Conservation (phyloP, 2,113 vertebrate species). For the Taurulus bubalis region DNA sequence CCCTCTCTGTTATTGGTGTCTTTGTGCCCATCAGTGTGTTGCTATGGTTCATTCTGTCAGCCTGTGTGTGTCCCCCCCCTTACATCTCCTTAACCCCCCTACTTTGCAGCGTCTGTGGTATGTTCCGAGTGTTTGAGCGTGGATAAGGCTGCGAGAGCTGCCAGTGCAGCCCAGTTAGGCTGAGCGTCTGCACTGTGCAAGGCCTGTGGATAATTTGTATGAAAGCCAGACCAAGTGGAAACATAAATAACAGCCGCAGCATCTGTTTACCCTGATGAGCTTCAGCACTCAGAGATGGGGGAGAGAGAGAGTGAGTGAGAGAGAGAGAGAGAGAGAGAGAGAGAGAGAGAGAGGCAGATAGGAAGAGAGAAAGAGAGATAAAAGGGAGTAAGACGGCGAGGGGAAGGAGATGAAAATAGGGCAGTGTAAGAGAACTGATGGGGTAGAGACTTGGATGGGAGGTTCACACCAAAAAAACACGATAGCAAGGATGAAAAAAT, state of each 20-base stretch:
- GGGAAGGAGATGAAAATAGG: conserved; percentile 66
- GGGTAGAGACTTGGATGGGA: conserved; percentile 56
- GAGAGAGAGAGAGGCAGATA: conserved; percentile 23
- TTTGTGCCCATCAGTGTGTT: conserved; percentile 68
- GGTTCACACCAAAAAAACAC: conserved; percentile 53
- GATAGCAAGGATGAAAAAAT: conserved; percentile 58
- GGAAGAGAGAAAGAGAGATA: conserved; percentile 20
- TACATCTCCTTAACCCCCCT: neutral
- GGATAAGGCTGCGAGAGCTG: conserved; percentile 71
- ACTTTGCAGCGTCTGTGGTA: conserved; percentile 54
- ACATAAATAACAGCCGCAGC: conserved; percentile 85
- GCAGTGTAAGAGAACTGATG: conserved; percentile 56
- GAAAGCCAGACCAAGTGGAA: conserved; percentile 85
- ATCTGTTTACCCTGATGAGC: conserved; percentile 85
- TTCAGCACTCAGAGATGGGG: conserved; percentile 70
- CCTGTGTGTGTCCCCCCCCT: conserved; percentile 10
- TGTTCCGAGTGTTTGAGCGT: conserved; percentile 64
- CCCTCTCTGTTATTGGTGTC: conserved; percentile 66
- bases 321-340: conserved; percentile 22
- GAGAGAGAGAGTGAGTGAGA: conserved; percentile 49
- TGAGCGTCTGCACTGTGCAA: conserved; percentile 77
- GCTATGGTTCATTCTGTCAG: conserved; percentile 70
- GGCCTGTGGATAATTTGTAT: conserved; percentile 84
- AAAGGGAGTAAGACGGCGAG: conserved; percentile 37
- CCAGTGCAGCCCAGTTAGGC: conserved; percentile 79